These are phyloP conservation scores for Hymenochirus boettgeri DNA, from an alignment of 2,113 vertebrate species.

Conservation along the genomic window DNA sequence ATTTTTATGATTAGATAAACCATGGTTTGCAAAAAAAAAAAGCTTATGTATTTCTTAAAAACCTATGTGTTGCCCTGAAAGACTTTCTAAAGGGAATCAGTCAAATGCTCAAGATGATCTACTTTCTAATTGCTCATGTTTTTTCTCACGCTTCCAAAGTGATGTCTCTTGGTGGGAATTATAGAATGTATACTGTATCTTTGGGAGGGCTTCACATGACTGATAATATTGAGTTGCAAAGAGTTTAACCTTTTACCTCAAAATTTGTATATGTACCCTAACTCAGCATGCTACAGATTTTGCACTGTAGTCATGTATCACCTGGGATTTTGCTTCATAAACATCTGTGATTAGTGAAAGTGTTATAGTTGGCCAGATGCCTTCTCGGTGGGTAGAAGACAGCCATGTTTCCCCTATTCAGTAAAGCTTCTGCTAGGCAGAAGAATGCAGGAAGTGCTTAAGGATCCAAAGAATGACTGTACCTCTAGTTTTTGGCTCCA, in stretches of 20 bases:
- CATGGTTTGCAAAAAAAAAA: no score
- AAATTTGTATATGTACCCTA: neutral
- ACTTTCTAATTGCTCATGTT: neutral
- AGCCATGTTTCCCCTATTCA: neutral
- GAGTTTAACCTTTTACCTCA: neutral
- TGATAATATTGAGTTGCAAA: neutral
- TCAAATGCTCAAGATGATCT: neutral
- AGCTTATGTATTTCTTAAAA: no score
- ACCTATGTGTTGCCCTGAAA: no score
- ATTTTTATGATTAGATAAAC: no score
- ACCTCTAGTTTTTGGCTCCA: neutral
- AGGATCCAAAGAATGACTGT: neutral
- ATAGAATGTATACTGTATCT: neutral
- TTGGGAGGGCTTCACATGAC: neutral
- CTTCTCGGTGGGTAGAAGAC: neutral
- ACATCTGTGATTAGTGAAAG: neutral
- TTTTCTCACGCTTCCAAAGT: neutral
- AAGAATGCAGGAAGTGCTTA: neutral
- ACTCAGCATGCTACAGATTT: neutral
- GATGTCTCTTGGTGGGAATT: neutral
- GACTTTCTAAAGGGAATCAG: neutral
- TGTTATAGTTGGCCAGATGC: conserved; percentile 1
- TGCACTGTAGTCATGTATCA: neutral
- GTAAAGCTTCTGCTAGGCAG: neutral
- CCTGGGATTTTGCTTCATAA: neutral